Conservation (phyloP, 2,888 invertebrate species). For the Stegophylla sp. region DNA sequence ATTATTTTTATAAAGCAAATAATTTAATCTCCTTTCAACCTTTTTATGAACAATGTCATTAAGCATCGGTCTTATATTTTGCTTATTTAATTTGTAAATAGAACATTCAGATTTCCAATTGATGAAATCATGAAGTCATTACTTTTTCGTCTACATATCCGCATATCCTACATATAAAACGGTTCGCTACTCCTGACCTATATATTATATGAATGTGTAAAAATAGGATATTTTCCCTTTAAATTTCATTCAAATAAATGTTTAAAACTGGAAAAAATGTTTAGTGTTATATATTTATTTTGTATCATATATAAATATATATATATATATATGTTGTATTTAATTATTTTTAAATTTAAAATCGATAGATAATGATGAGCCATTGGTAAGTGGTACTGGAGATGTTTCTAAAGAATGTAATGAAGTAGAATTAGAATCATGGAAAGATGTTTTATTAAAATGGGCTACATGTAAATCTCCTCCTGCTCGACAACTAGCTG, state of each 20-base stretch:
- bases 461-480: constrained; percentile 71
- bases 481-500: constrained; percentile 78
- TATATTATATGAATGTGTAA: too few species aligned
- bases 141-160: too few species aligned
- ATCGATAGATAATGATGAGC: constrained; percentile 84
- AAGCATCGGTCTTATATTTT: not conserved
- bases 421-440: constrained; percentile 88
- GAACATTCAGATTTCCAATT: not conserved
- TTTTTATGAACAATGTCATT: not conserved
- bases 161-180: too few species aligned
- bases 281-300: too few species aligned
- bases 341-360: constrained; percentile 49
- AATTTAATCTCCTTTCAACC: not conserved
- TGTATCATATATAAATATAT: not conserved
- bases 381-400: constrained; percentile 95
- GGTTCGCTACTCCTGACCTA: too few species aligned
- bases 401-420: constrained; percentile 96
- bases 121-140: too few species aligned
- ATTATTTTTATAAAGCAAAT: not conserved
- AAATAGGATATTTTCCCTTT: too few species aligned
- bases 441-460: constrained; percentile 86
- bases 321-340: constrained; percentile 26
- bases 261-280: too few species aligned
- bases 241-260: too few species aligned
- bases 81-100: not conserved